Evolutionary conservation across 1,140 invertebrate species (phyloP), one percentile per base, ranked within the genome.

Genomic region (Pomacea maculata): DNA sequence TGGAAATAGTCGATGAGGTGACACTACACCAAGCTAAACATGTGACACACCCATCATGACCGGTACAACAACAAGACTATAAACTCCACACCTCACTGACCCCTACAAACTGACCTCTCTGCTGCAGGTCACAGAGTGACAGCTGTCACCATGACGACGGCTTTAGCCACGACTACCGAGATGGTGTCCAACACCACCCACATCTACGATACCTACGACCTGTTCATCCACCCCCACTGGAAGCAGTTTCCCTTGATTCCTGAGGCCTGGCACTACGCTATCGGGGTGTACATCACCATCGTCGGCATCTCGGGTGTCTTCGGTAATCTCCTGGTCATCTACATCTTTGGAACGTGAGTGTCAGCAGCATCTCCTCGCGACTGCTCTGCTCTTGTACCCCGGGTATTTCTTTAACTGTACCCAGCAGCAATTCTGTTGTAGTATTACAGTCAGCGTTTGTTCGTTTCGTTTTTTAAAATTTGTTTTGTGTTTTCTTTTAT

Each of bases 291-390:
- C 76, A 96, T 96, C 83, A 93, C 94, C 15, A 79, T 94, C 7
- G 93, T 96, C 75, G 95, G 95, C 25, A 89, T 95, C 45, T 91
- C 96, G 83, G 94, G 95, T 4, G 87, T 95, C n/a, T 79, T 91
- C 75, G 96, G 96, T 80, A 98, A 98, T 87, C 94, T 95, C 54
- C 94, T 97, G 92, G 96, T 97, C 57, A 93, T 97, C 80, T 97
- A 95, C 91, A 95, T 97, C 82, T 97, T 97, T 90, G 92, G 93
- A 29, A 87, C 84, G 89, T 90, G 92, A 86, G 87, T 86, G 68
- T 73, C 45, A 25, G 80, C 10, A 14, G 52, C 61, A 15, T 45
- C 29, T 57, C 12, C 81, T 74, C 54, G 57, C 57, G 4, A 17
- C 57, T 17, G 57, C 57, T 2, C 34, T 2, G 34, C 34, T 45